These are phyloP conservation scores for Lampris megalopsis DNA, from an alignment of 2,113 vertebrate species.

Conservation along the genomic window DNA sequence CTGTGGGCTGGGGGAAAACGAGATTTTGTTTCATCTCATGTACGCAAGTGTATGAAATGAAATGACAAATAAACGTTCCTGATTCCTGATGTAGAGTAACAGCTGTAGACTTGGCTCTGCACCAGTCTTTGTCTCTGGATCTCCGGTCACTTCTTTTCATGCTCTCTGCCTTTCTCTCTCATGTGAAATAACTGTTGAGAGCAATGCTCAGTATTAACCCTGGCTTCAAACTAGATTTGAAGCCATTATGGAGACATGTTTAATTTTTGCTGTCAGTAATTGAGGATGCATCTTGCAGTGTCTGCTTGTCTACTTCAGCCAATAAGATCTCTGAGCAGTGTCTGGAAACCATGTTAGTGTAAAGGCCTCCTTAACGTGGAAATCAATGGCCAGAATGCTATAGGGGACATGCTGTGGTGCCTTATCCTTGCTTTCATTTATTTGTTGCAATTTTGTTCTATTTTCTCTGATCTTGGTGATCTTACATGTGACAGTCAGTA, in stretches of 20 bases:
- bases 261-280: constrained; percentile 52
- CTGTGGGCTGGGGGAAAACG: no score
- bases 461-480: neutral
- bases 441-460: neutral
- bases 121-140: no score
- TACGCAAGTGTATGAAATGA: no score
- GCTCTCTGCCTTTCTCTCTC: neutral
- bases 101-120: no score
- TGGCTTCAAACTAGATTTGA: constrained; percentile 9
- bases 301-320: constrained; percentile 65
- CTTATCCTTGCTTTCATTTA: constrained; percentile 21
- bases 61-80: no score
- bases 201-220: neutral
- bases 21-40: no score
- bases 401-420: constrained; percentile 38
- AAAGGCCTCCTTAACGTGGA: constrained; percentile 64
- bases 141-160: neutral
- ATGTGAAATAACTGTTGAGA: neutral
- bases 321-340: constrained; percentile 54
- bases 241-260: constrained; percentile 40
- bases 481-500: neutral
- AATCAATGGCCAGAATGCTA: constrained; percentile 49
- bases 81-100: no score
- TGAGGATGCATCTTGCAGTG: constrained; percentile 50
- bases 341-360: constrained; percentile 52